Percentiles rank a stretch among this genome's conserved stretches.
phyloP scores from a whole-genome alignment of 2,113 vertebrate genomes.

The Echinops telfairi region DNA sequence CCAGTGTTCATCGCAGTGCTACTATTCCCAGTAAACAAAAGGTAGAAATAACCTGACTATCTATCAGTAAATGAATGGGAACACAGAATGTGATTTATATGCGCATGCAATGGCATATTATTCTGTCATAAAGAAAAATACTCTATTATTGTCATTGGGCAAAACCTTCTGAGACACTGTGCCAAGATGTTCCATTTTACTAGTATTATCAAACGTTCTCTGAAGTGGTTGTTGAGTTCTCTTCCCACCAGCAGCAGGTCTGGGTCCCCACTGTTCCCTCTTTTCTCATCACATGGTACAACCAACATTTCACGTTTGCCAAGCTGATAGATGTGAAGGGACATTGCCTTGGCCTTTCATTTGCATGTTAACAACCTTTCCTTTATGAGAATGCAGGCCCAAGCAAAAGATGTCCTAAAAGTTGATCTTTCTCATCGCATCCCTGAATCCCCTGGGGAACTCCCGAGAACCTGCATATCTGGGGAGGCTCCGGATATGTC shows the following conservation, averaged over 20 bases:
- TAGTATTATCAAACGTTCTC: background rate
- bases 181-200: background rate
- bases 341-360: constrained; percentile 45
- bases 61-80: background rate
- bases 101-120: background rate
- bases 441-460: background rate
- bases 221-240: background rate
- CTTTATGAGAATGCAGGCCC: background rate
- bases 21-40: background rate
- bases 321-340: background rate
- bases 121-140: background rate
- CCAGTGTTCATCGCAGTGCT: background rate
- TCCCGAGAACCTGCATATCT: background rate
- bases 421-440: background rate
- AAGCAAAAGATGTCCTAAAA: constrained; percentile 14
- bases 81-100: background rate
- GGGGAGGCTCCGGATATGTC: background rate
- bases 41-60: background rate
- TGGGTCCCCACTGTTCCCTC: background rate
- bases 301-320: background rate
- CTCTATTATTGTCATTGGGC: background rate
- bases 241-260: background rate
- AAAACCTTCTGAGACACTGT: constrained; percentile 33
- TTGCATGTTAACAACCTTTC: background rate
- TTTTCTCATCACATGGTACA: background rate